Evolutionary conservation across 2,113 vertebrate species (phyloP).

Genomic region (Perca flavescens): DNA sequence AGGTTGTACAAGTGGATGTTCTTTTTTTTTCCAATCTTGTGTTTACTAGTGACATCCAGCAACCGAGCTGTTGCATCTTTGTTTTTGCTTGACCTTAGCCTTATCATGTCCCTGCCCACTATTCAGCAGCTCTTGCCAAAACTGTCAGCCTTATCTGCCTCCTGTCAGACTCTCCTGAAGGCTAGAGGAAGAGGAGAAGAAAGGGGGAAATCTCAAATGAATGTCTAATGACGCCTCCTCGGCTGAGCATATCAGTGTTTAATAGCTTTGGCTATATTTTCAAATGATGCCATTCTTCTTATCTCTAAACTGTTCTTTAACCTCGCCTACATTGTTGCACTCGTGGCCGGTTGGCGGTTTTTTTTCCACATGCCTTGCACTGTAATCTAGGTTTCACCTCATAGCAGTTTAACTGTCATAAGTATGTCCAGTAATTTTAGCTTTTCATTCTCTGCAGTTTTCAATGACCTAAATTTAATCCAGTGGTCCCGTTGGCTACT

Average conservation of each 20-base stretch:
- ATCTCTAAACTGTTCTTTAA: slow-evolving; percentile 39
- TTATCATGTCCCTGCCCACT: slow-evolving; percentile 56
- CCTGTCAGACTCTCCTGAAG: slow-evolving; percentile 52
- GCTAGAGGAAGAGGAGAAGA: slow-evolving; percentile 32
- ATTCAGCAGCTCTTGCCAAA: slow-evolving; percentile 52
- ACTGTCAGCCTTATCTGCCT: slow-evolving; percentile 65
- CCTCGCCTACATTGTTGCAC: slow-evolving; percentile 25
- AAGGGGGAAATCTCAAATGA: neutral
- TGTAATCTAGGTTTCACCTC: slow-evolving; percentile 47
- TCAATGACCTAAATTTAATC: slow-evolving; percentile 18
- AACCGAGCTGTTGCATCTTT: slow-evolving; percentile 16
- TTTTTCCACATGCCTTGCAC: slow-evolving; percentile 19
- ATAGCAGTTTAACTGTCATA: slow-evolving; percentile 40
- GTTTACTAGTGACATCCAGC: neutral
- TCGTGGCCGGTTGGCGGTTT: slow-evolving; percentile 15
- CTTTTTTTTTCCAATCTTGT: neutral
- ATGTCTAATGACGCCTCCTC: slow-evolving; percentile 7
- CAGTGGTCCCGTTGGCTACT: slow-evolving; percentile 23
- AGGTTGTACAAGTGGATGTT: neutral
- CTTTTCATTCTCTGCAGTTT: slow-evolving; percentile 30
- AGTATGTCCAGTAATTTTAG: slow-evolving; percentile 45
- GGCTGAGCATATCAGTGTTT: slow-evolving; percentile 16
- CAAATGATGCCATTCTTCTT: slow-evolving; percentile 57
- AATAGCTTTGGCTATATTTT: slow-evolving; percentile 21
- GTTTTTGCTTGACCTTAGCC: slow-evolving; percentile 23